Evolutionary conservation across 2,797 vertebrate genomes (phyloP).

Genomic region (Lutjanus campechanus): DNA sequence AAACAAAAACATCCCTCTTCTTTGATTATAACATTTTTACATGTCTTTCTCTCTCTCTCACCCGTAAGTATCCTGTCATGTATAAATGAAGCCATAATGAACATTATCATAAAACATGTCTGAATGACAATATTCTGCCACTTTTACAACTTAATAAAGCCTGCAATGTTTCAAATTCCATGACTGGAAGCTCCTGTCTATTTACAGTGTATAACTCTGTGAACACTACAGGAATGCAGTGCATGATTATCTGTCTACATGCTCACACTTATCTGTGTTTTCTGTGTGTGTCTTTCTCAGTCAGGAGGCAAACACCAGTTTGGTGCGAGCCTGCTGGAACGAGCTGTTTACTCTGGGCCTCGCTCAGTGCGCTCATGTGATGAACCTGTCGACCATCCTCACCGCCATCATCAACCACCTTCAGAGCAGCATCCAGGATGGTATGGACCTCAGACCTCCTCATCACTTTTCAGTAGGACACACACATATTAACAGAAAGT

Average conservation of each 20-base stretch:
- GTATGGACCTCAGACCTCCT: slow-evolving; percentile 81
- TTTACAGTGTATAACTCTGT: not conserved
- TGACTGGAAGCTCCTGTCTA: not conserved
- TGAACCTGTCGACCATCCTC: slow-evolving; percentile 98
- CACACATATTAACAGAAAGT: slow-evolving; percentile 45
- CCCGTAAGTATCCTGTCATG: too few species aligned
- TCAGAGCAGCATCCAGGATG: slow-evolving; percentile 97
- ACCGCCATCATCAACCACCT: slow-evolving; percentile 97
- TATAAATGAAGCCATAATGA: too few species aligned
- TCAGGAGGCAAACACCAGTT: slow-evolving; percentile 96
- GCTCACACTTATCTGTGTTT: not conserved
- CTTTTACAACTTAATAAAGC: too few species aligned
- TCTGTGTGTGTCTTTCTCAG: slow-evolving; percentile 76
- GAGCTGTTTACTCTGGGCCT: slow-evolving; percentile 97
- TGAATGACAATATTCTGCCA: too few species aligned
- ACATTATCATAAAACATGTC: too few species aligned
- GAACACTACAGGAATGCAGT: not conserved
- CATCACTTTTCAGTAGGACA: slow-evolving; percentile 71
- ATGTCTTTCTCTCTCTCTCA: too few species aligned
- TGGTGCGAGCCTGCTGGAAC: slow-evolving; percentile 98
- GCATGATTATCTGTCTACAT: not conserved
- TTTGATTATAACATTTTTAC: too few species aligned
- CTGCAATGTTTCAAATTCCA: not conserved
- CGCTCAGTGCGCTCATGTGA: slow-evolving; percentile 97
- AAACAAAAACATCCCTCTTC: too few species aligned